These are phyloP conservation scores for Drosophila biarmipes DNA, from an alignment of 1,140 invertebrate genomes.

Conservation along the genomic window DNA sequence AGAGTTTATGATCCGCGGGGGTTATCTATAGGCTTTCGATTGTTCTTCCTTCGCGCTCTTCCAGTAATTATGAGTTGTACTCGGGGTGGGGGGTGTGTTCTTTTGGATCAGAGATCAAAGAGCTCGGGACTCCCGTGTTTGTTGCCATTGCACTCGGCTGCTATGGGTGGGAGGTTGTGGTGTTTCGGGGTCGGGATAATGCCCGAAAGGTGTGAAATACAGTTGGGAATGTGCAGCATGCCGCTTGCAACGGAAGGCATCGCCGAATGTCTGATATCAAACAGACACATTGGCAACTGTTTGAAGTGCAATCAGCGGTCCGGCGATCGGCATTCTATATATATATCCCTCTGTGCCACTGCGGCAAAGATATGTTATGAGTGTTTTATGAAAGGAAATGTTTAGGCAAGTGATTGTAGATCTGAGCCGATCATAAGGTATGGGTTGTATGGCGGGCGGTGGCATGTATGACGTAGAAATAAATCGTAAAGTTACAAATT, in stretches of 20 bases:
- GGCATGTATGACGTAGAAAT: slow-evolving; percentile 9
- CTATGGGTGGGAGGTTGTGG: slow-evolving; percentile 44
- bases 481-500: not conserved
- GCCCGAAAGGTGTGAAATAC: slow-evolving; percentile 62
- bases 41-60: slow-evolving; percentile 51
- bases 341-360: slow-evolving; percentile 8
- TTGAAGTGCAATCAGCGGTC: slow-evolving; percentile 73
- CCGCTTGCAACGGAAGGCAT: slow-evolving; percentile 52
- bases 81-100: slow-evolving; percentile 16
- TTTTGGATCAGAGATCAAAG: slow-evolving; percentile 71
- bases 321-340: slow-evolving; percentile 50
- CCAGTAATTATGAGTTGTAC: slow-evolving; percentile 66
- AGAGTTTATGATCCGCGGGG: slow-evolving; percentile 57
- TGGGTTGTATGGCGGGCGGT: not conserved
- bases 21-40: slow-evolving; percentile 59
- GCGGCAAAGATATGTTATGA: slow-evolving; percentile 10
- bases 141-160: slow-evolving; percentile 74
- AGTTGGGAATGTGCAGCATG: slow-evolving; percentile 17
- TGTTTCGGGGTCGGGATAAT: slow-evolving; percentile 5
- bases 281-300: slow-evolving; percentile 80
- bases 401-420: slow-evolving; percentile 37
- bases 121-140: slow-evolving; percentile 65
- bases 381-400: slow-evolving; percentile 53
- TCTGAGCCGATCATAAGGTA: slow-evolving; percentile 29
- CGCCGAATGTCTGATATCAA: slow-evolving; percentile 76